Evolutionary conservation across 2,797 vertebrate genomes (phyloP), one percentile per base, ranked within the genome.

Genomic region (Rhincodon typus): DNA sequence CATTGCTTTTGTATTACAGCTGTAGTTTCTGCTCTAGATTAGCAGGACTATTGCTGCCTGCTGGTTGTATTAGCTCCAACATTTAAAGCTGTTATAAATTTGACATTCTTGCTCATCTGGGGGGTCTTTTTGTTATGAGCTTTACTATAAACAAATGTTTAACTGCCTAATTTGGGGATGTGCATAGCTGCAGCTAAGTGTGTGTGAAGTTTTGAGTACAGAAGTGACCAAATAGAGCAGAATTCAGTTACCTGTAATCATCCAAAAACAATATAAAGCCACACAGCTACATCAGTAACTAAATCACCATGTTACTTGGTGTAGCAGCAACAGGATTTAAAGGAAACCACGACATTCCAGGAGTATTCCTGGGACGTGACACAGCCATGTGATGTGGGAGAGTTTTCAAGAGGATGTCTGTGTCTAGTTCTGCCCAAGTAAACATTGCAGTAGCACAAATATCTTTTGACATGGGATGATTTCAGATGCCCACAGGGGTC

Each of bases 171-270:
- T 72, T 94, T 50, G 38, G 67, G 67, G 42, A 34, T 70, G 42
- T 94, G 69, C 57, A 8, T 74, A 46, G 34, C 27, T 74, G 23
- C 94, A 74, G 69, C 30, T 94, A 19, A 17, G 42, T 74, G 46
- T 74, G 42, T 46, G 34, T 69, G 50, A 30, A 94, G 42, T 25
- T 94, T 30, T 50, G 70, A 46, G 74, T 30, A 6, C 46, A 42
- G 19, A 94, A 42, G 50, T 94, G 69, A 94, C 4, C 94, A 46
- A 46, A 94, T 12, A 30, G 94, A 72, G 69, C 42, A 94, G 69
- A 74, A 70, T 94, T 69, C 66, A 94, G 69, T 74, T 74, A 53
- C 69, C 50, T 13, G 50, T 46, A 94, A 94, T 74, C 72, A 94
- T 3, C 13, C 25, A 72, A 34, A 25, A 94, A 42, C 10, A 72